These are phyloP conservation scores for Hyppa rectilinea DNA, from an alignment of 2,888 invertebrate genomes.

Conservation along the genomic window DNA sequence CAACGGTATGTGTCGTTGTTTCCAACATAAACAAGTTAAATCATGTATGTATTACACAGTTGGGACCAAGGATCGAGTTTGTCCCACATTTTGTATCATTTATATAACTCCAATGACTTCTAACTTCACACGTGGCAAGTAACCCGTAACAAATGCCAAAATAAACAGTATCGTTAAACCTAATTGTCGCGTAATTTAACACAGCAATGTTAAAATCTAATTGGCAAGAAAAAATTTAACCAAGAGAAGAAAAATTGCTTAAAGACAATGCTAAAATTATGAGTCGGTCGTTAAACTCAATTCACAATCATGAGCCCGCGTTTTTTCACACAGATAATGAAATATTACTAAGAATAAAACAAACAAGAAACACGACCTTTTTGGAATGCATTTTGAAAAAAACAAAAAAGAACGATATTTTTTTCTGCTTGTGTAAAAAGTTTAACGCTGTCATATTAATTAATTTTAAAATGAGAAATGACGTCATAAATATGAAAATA, in stretches of 20 bases:
- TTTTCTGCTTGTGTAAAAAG: neutral
- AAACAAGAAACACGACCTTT: slow-evolving; percentile 18
- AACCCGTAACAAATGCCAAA: slow-evolving; percentile 33
- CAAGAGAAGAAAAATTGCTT: slow-evolving; percentile 2
- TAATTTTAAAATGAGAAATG: neutral
- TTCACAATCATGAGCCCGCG: slow-evolving; percentile 27
- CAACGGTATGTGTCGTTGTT: slow-evolving; percentile 30
- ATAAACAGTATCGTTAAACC: slow-evolving; percentile 19
- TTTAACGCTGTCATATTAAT: neutral
- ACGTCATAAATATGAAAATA: neutral
- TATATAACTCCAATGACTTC: slow-evolving; percentile 48
- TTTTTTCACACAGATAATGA: slow-evolving; percentile 44
- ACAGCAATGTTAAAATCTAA: slow-evolving; percentile 24
- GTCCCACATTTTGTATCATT: slow-evolving; percentile 40
- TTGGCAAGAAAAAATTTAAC: slow-evolving; percentile 21
- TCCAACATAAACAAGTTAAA: slow-evolving; percentile 44
- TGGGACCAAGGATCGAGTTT: slow-evolving; percentile 41
- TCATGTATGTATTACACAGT: slow-evolving; percentile 41
- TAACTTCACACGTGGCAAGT: slow-evolving; percentile 27
- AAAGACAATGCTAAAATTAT: slow-evolving; percentile 33
- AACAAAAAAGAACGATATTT: too few species aligned
- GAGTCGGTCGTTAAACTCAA: slow-evolving; percentile 34
- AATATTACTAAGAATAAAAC: slow-evolving; percentile 34
- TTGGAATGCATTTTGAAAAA: slow-evolving; percentile 9
- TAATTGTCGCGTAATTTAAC: slow-evolving; percentile 24